Evolutionary conservation across 2,797 vertebrate species (phyloP).

Genomic region (Loris lydekkerianus): DNA sequence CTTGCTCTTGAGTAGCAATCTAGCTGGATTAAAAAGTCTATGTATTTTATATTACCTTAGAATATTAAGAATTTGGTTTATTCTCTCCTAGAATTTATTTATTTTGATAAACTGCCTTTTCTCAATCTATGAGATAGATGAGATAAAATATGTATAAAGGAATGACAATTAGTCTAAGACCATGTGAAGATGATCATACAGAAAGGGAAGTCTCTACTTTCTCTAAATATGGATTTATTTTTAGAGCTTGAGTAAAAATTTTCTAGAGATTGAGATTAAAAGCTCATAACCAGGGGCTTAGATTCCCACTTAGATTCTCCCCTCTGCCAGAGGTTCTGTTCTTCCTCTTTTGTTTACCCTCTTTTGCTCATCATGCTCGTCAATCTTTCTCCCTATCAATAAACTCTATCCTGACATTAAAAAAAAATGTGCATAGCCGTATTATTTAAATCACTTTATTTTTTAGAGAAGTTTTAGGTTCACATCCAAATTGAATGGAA

Average conservation of each 20-base stretch:
- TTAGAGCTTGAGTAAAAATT: not conserved
- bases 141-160: not conserved
- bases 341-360: too few species aligned
- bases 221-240: constrained; percentile 5
- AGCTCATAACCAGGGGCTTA: not conserved
- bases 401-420: too few species aligned
- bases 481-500: not conserved
- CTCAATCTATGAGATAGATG: not conserved
- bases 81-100: constrained; percentile 9
- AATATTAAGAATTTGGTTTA: constrained; percentile 10
- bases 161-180: not conserved
- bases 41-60: not conserved
- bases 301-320: too few species aligned
- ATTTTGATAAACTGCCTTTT: not conserved
- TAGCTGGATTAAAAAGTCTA: not conserved
- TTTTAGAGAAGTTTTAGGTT: not conserved
- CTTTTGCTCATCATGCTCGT: too few species aligned
- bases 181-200: not conserved
- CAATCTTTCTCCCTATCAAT: too few species aligned
- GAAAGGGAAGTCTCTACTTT: not conserved
- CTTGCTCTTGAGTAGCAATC: not conserved
- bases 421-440: not conserved
- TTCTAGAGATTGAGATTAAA: not conserved
- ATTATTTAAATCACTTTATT: not conserved
- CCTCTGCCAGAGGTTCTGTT: too few species aligned